Percentiles rank a stretch among this genome's conserved stretches.
Conservation (phyloP, 2,888 invertebrate genomes). For the Eudemis profundana region DNA sequence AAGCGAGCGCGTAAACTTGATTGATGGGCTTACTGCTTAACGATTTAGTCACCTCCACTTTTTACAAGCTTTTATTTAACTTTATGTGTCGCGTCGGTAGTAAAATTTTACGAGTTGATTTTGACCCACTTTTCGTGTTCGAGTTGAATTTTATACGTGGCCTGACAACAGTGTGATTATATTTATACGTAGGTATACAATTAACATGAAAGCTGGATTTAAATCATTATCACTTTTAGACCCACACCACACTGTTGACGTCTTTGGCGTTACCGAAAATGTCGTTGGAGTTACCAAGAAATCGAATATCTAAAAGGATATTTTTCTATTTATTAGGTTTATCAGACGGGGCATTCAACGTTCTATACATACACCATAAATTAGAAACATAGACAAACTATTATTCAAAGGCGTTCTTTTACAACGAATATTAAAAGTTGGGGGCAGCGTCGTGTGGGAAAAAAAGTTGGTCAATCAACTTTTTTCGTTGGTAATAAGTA, state of each 20-base stretch:
- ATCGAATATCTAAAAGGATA: no score
- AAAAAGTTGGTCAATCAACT: background rate
- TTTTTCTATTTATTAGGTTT: no score
- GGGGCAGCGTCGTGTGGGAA: no score
- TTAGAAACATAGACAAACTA: no score
- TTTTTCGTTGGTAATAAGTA: background rate
- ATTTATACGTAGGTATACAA: no score
- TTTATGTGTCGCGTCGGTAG: slow-evolving; percentile 1
- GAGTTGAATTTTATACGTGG: background rate
- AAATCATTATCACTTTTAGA: background rate
- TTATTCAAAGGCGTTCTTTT: no score
- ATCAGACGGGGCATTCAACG: no score
- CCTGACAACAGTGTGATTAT: slow-evolving; percentile 1
- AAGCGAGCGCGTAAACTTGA: slow-evolving; percentile 28
- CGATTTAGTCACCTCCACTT: slow-evolving; percentile 27
- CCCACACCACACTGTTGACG: no score
- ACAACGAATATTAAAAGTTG: no score
- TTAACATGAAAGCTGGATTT: slow-evolving; percentile 2
- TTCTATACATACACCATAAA: no score
- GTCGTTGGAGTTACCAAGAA: no score
- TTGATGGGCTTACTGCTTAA: slow-evolving; percentile 32
- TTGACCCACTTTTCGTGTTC: slow-evolving; percentile 1
- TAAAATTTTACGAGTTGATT: slow-evolving; percentile 7
- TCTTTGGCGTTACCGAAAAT: no score
- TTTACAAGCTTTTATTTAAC: slow-evolving; percentile 12